Conservation (phyloP, 2,888 invertebrate genomes). For the Eilema sororculum region DNA sequence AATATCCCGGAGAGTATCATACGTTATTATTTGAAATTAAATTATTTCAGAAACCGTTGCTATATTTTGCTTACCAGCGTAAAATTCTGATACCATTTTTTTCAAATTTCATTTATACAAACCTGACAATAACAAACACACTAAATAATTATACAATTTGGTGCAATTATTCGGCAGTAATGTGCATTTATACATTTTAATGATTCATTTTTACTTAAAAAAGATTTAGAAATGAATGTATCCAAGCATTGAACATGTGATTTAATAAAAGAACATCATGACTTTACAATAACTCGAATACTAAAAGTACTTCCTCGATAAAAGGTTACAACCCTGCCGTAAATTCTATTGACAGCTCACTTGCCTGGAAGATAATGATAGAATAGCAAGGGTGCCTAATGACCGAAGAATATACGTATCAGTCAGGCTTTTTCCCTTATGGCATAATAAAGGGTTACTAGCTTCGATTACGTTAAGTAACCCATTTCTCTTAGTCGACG, state of each 20-base stretch:
- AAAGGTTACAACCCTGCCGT: not conserved
- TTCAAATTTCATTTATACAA: too few relatives aligned
- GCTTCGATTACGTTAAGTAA: conserved; percentile 20
- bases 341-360: conserved; percentile 1
- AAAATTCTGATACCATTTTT: too few relatives aligned
- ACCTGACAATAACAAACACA: too few relatives aligned
- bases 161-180: too few relatives aligned
- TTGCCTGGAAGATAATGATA: conserved; percentile 18
- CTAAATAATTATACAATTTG: too few relatives aligned
- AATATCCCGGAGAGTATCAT: too few relatives aligned
- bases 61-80: too few relatives aligned
- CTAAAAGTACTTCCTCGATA: not conserved
- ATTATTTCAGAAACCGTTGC: too few relatives aligned
- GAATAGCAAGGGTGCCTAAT: conserved; percentile 21
- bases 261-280: too few relatives aligned
- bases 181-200: too few relatives aligned
- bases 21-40: too few relatives aligned
- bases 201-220: not conserved
- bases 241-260: not conserved
- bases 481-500: conserved; percentile 20
- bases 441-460: conserved; percentile 22
- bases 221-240: not conserved
- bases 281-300: not conserved
- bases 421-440: conserved; percentile 20
- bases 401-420: conserved; percentile 19